Evolutionary conservation across 2,797 vertebrate genomes (phyloP).

Genomic region (Peromyscus eremicus): DNA sequence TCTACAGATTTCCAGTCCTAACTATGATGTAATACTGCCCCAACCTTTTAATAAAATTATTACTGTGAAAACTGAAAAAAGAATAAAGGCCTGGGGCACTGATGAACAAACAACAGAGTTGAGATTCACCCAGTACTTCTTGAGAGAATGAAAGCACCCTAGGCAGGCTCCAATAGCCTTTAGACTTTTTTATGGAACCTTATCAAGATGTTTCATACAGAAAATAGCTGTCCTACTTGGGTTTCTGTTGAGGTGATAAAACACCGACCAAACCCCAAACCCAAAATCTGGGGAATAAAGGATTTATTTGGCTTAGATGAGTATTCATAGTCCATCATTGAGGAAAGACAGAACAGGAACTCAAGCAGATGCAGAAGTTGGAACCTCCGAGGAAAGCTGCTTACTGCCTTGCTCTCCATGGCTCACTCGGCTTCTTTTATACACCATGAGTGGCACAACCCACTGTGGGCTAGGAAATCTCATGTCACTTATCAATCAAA

Average conservation of each 20-base stretch:
- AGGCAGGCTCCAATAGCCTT: background rate
- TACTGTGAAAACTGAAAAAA: background rate
- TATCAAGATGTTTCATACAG: background rate
- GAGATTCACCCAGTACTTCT: background rate
- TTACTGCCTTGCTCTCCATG: background rate
- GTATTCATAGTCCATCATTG: background rate
- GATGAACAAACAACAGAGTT: background rate
- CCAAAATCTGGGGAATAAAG: background rate
- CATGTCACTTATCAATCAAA: background rate
- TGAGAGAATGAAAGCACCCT: background rate
- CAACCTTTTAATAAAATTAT: background rate
- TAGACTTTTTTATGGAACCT: background rate
- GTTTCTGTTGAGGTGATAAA: background rate
- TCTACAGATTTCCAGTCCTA: background rate
- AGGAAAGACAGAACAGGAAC: background rate
- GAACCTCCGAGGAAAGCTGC: too few relatives aligned
- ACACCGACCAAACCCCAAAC: background rate
- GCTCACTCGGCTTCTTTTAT: background rate
- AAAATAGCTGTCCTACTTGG: background rate
- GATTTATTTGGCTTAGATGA: background rate
- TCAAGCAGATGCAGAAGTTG: background rate
- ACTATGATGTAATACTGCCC: background rate
- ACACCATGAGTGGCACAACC: too few relatives aligned
- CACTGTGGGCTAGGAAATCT: background rate
- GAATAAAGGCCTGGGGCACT: background rate